These are phyloP conservation scores for Brachystomella parvula DNA, from an alignment of 1,140 invertebrate genomes.

Conservation along the genomic window DNA sequence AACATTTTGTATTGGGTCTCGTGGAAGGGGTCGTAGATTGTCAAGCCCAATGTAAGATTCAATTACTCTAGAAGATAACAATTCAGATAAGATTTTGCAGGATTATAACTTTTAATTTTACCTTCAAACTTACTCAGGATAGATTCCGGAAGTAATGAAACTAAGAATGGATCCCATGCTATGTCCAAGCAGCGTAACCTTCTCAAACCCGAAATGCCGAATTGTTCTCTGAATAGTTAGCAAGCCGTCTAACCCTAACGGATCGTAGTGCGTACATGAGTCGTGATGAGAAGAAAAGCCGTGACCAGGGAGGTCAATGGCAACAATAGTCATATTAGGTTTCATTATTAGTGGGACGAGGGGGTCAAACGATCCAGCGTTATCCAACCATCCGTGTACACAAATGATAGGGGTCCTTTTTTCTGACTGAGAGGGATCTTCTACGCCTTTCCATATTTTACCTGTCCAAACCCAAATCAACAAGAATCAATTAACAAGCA, in stretches of 20 bases:
- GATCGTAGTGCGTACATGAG: slow-evolving; percentile 58
- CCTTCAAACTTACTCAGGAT: slow-evolving; percentile 56
- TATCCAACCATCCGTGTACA: slow-evolving; percentile 41
- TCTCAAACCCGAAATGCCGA: slow-evolving; percentile 71
- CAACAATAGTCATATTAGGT: slow-evolving; percentile 22
- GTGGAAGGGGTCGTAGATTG: slow-evolving; percentile 24
- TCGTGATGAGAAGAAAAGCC: slow-evolving; percentile 71
- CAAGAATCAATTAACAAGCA: not conserved
- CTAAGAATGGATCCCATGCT: slow-evolving; percentile 70
- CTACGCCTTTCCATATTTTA: slow-evolving; percentile 20
- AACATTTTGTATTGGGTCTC: slow-evolving; percentile 18
- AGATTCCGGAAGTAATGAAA: slow-evolving; percentile 69
- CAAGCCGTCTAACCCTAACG: slow-evolving; percentile 40
- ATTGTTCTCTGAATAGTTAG: slow-evolving; percentile 47
- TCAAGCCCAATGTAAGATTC: slow-evolving; percentile 32
- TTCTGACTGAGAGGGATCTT: no score
- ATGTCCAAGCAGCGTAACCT: slow-evolving; percentile 67
- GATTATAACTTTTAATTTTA: not conserved
- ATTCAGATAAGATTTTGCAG: not conserved
- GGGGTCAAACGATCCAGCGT: slow-evolving; percentile 43
- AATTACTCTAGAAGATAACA: slow-evolving; percentile 22
- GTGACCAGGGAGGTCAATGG: slow-evolving; percentile 47
- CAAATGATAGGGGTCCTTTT: slow-evolving; percentile 22
- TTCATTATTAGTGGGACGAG: slow-evolving; percentile 39
- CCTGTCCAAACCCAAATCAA: not conserved